phyloP scores from a whole-genome alignment of 2,113 vertebrate species.

The Tor tambroides region DNA sequence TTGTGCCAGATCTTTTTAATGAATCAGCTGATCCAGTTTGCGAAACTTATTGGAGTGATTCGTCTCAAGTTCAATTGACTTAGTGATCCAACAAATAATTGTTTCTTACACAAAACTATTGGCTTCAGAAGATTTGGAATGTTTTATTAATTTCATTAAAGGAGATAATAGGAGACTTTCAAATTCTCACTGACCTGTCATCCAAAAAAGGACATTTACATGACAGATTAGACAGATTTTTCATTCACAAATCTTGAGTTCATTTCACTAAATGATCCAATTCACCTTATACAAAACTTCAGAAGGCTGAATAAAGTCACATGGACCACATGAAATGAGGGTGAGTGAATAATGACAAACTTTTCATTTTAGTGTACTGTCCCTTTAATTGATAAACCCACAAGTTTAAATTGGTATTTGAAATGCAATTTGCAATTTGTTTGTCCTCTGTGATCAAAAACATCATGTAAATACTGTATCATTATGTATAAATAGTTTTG shows the following conservation, averaged over 20 bases:
- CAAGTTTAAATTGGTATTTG: neutral
- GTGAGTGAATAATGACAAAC: neutral
- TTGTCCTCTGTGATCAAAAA: neutral
- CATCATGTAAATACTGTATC: constrained; percentile 8
- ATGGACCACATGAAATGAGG: neutral
- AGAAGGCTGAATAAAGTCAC: neutral
- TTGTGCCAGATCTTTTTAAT: too few relatives aligned
- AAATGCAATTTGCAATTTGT: neutral
- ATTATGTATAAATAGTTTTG: constrained; percentile 25
- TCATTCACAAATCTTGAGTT: neutral
- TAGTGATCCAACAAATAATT: neutral
- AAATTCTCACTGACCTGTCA: neutral
- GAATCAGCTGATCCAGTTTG: too few relatives aligned
- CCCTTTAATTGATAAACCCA: neutral
- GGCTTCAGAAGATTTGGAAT: neutral
- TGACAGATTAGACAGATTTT: too few relatives aligned
- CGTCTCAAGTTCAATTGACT: neutral
- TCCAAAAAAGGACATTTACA: neutral
- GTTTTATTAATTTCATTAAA: too few relatives aligned
- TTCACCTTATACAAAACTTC: neutral
- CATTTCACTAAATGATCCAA: neutral
- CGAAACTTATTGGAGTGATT: neutral
- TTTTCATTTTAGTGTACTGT: neutral
- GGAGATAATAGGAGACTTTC: too few relatives aligned
- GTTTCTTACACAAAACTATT: neutral